Conservation (phyloP, 2,113 vertebrate species). For the Andinoacara biseriatus region DNA sequence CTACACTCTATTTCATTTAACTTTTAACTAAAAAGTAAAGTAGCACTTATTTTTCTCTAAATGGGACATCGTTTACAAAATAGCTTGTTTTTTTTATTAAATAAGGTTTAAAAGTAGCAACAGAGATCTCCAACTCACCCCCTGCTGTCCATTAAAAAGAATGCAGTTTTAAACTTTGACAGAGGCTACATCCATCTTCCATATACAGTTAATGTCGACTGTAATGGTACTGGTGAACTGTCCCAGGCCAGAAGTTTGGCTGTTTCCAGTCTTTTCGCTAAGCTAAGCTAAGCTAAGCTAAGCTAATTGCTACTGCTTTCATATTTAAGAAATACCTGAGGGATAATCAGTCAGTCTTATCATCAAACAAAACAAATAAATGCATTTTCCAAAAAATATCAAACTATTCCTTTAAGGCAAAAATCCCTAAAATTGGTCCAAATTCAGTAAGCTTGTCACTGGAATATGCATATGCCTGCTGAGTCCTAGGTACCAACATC, state of each 20-base stretch:
- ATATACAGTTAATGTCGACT: neutral
- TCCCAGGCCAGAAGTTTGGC: neutral
- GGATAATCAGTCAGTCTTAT: neutral
- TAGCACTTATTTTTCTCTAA: neutral
- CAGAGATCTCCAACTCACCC: neutral
- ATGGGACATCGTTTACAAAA: neutral
- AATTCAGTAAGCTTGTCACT: conserved; percentile 14
- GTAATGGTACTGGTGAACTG: no score
- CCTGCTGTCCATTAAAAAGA: neutral
- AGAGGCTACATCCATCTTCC: neutral
- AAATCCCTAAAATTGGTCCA: neutral
- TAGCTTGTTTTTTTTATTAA: neutral
- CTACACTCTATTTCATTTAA: neutral
- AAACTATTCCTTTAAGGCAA: neutral
- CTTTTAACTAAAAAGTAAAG: neutral
- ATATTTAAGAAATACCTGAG: neutral
- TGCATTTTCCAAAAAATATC: neutral
- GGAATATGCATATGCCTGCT: conserved; percentile 20
- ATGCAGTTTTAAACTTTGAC: neutral
- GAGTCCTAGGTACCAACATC: conserved; percentile 55
- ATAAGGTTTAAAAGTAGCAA: neutral
- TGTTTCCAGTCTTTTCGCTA: neutral
- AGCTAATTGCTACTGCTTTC: neutral
- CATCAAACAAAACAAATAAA: neutral
- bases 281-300: no score